phyloP scores from a whole-genome alignment of 2,113 vertebrate species.

The Hyla sarda region DNA sequence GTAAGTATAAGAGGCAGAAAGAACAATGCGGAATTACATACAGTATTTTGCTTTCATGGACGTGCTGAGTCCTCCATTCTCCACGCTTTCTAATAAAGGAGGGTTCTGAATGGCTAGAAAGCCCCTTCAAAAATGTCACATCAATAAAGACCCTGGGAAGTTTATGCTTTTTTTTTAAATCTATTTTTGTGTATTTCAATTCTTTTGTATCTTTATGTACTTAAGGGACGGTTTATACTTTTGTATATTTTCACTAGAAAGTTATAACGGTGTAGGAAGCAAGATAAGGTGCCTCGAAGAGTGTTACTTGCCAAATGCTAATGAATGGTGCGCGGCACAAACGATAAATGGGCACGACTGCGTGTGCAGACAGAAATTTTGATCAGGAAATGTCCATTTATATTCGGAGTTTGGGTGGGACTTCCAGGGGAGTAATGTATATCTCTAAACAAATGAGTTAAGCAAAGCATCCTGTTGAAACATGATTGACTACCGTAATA shows the following conservation, averaged over 20 bases:
- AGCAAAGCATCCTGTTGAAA: slow-evolving; percentile 88
- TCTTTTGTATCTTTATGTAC: not conserved
- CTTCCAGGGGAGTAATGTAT: slow-evolving; percentile 76
- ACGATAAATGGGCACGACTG: not conserved
- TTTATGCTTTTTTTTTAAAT: not conserved
- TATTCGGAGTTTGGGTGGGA: slow-evolving; percentile 81
- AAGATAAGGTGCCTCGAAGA: not conserved
- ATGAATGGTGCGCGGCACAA: not conserved
- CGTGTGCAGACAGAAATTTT: not conserved
- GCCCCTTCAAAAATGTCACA: not conserved
- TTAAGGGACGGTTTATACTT: not conserved
- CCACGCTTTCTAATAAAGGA: not conserved
- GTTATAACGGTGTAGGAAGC: not conserved
- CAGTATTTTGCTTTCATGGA: too few relatives aligned
- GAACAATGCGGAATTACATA: too few relatives aligned
- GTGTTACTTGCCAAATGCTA: not conserved
- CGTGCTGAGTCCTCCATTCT: too few relatives aligned
- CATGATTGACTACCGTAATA: slow-evolving; percentile 71
- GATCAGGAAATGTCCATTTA: slow-evolving; percentile 86
- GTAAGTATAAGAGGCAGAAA: too few relatives aligned
- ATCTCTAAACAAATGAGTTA: slow-evolving; percentile 89
- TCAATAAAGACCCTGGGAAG: not conserved
- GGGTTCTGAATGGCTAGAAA: not conserved
- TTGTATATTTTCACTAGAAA: not conserved
- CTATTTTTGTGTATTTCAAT: not conserved